Conservation (phyloP, 2,888 invertebrate genomes). For the Ecliptopera silaceata region DNA sequence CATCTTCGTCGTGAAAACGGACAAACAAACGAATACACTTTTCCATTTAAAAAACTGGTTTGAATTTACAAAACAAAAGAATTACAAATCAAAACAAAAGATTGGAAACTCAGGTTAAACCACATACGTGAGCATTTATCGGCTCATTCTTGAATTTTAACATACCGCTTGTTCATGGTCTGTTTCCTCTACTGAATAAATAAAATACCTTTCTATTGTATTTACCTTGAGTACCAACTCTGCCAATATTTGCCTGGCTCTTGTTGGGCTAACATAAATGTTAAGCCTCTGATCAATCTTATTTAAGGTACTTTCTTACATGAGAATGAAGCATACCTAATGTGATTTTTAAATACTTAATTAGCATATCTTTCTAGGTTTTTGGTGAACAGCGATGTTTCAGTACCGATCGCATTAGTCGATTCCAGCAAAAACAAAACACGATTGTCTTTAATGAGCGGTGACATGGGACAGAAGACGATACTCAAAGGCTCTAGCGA, state of each 20-base stretch:
- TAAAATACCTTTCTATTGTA: no score
- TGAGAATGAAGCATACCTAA: neutral
- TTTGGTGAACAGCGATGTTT: conserved; percentile 57
- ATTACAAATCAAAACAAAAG: neutral
- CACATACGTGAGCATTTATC: neutral
- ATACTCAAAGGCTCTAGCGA: conserved; percentile 65
- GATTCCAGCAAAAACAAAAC: conserved; percentile 54
- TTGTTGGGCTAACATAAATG: no score
- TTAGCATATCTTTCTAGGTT: conserved; percentile 56
- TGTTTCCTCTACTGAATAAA: no score
- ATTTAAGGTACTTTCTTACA: neutral
- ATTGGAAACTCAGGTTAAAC: neutral
- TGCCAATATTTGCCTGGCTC: no score
- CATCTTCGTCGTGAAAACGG: neutral
- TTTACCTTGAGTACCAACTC: no score
- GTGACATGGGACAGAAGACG: conserved; percentile 46
- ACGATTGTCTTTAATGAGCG: conserved; percentile 48
- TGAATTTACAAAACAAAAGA: neutral
- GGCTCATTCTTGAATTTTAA: neutral
- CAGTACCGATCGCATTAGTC: conserved; percentile 49
- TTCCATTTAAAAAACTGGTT: neutral
- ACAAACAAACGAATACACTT: neutral
- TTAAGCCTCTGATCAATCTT: neutral
- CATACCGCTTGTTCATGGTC: neutral
- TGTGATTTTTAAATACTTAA: neutral